Base-by-base conservation (phyloP, 2,888 invertebrate genomes). In the Eremobia ochroleuca region DNA sequence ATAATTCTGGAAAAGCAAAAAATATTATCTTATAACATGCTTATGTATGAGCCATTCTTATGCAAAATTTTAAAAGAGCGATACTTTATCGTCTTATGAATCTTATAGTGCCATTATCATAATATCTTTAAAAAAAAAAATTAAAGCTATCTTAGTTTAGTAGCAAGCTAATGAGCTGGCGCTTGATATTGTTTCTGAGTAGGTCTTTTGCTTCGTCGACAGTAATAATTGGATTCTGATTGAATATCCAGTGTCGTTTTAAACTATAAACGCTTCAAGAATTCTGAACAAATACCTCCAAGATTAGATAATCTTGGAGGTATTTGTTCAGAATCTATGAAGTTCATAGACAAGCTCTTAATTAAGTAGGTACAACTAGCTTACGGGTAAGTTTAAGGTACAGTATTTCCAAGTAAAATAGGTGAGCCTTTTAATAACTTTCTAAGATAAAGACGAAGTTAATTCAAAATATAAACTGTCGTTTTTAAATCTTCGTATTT, bases 171-270 rank as follows among this genome's bases (percentile, higher is more conserved):
- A 73, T 67, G 75, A 82, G 52, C 77, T 28, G 40, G 43, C 61
- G 52, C 67, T 81, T 81, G 66, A 75, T 73, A 75, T 49, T 58
- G 67, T 70, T n/a, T 69, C 62, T 13, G 74, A 80, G 79, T 69
- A 81, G 59, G 61, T 69, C 81, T 81, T 69, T 81, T 78, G 66
- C 81, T 71, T 76, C 78, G 77, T 64, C 58, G 68, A 72, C 73
- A 74, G 46, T 83, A 78, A 78, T 86, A 84, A 86, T 86, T 85
- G 69, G 72, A 86, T 86, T 79, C 73, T 79, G 72, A 83, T 81
- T 81, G 62, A 83, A 86, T 77, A 85, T 71, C 73, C 74, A 81
- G 61, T 75, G 61, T 71, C 43, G 65, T 71, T 75, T 75, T 74
- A 76, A 73, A 76, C 31, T 75, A 40, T 31, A 62, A 67, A 70